These are phyloP conservation scores for Tapera naevia DNA, from an alignment of 2,797 vertebrate genomes.

Conservation along the genomic window DNA sequence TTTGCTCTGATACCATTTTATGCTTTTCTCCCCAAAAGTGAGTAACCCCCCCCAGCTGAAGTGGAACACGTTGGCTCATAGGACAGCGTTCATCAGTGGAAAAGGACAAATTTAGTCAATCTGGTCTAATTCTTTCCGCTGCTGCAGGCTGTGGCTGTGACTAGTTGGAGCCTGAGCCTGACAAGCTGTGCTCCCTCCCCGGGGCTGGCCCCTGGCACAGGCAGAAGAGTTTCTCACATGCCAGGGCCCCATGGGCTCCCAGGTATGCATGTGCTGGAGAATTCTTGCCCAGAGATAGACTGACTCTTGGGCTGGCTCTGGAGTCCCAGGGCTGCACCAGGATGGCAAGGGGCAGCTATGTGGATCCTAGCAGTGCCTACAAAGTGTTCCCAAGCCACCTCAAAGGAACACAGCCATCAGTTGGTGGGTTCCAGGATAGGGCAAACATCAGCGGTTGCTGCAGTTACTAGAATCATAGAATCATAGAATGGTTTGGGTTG, in stretches of 20 bases:
- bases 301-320: accelerated
- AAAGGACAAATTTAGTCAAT: background rate
- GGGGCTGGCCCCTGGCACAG: accelerated
- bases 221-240: background rate
- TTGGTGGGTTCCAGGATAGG: background rate
- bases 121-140: background rate
- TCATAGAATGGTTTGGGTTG: too few species aligned
- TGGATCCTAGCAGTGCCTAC: accelerated
- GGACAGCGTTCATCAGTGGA: background rate
- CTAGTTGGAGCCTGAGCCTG: background rate
- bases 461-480: too few species aligned
- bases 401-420: background rate
- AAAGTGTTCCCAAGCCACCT: background rate
- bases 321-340: background rate
- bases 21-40: background rate
- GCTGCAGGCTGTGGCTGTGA: background rate
- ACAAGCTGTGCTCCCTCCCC: accelerated
- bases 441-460: background rate
- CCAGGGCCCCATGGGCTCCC: background rate
- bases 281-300: background rate
- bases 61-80: background rate
- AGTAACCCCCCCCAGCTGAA: background rate
- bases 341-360: background rate
- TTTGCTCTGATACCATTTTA: background rate
- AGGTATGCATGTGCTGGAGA: background rate